These are phyloP conservation scores for Oncorhynchus tshawytscha DNA, from an alignment of 2,113 vertebrate genomes.

Conservation along the genomic window DNA sequence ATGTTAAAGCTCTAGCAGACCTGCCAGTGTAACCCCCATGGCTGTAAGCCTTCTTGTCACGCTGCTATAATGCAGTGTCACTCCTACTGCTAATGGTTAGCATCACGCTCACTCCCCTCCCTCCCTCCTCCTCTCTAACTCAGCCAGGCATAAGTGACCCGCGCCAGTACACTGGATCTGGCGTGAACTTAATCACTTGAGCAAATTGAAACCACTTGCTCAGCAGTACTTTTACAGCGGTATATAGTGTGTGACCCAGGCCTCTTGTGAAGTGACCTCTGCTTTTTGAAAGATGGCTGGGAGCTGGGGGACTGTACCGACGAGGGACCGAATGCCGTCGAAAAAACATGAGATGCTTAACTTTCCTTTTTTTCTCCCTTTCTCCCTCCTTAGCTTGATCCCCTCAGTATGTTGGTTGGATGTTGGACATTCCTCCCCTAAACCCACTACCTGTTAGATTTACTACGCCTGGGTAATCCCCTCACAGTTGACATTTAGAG, in stretches of 20 bases:
- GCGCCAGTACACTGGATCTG: constrained; percentile 82
- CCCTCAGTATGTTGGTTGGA: constrained; percentile 13
- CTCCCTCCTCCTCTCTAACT: constrained; percentile 75
- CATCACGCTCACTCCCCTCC: constrained; percentile 59
- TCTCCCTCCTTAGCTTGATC: constrained; percentile 1
- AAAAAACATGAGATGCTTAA: constrained; percentile 31
- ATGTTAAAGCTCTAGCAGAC: constrained; percentile 74
- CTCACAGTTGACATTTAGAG: constrained; percentile 60
- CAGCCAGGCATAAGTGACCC: constrained; percentile 85
- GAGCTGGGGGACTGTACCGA: constrained; percentile 37
- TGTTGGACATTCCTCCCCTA: constrained; percentile 41
- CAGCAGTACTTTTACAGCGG: constrained; percentile 80
- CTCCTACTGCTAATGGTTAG: constrained; percentile 67
- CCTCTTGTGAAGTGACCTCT: constrained; percentile 67
- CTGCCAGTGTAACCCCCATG: constrained; percentile 62
- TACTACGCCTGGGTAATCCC: constrained; percentile 51
- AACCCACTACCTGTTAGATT: constrained; percentile 55
- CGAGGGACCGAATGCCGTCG: not conserved
- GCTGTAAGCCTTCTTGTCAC: constrained; percentile 62
- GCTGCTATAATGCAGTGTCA: constrained; percentile 66
- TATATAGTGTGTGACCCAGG: constrained; percentile 75
- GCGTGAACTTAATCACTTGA: constrained; percentile 88
- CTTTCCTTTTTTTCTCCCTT: constrained; percentile 21
- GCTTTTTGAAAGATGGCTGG: constrained; percentile 53
- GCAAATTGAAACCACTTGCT: constrained; percentile 93